phyloP scores from a whole-genome alignment of 2,797 vertebrate genomes.

The Sebastes iracundus region DNA sequence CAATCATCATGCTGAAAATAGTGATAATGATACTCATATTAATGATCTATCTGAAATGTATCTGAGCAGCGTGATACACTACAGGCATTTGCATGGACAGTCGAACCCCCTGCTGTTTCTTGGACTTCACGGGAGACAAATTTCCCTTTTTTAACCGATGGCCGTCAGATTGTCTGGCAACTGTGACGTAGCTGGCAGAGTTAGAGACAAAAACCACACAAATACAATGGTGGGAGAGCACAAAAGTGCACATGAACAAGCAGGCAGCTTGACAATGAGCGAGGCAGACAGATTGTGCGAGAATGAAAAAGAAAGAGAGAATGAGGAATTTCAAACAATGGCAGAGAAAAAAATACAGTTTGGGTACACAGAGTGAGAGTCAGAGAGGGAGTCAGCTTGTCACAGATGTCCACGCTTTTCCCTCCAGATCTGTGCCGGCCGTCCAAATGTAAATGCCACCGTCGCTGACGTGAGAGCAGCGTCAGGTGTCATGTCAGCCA shows the following conservation, averaged over 20 bases:
- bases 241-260: conserved; percentile 50
- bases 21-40: not conserved
- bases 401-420: conserved; percentile 59
- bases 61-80: not conserved
- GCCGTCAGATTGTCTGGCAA: conserved; percentile 68
- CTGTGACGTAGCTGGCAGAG: conserved; percentile 37
- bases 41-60: not conserved
- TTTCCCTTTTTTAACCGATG: conserved; percentile 52
- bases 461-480: conserved; percentile 29
- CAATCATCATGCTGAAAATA: not conserved
- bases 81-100: conserved; percentile 7
- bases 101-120: conserved; percentile 47
- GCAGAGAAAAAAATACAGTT: conserved; percentile 40
- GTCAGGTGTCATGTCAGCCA: conserved; percentile 52
- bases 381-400: conserved; percentile 45
- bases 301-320: conserved; percentile 45
- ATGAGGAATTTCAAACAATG: conserved; percentile 47
- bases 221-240: conserved; percentile 38
- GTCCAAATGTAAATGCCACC: conserved; percentile 55
- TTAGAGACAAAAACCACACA: conserved; percentile 41
- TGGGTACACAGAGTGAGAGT: conserved; percentile 19
- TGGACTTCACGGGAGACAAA: conserved; percentile 32
- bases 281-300: conserved; percentile 66
- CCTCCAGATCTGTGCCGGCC: conserved; percentile 6
- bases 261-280: conserved; percentile 61